Percentiles rank a stretch among this genome's conserved stretches.
Evolutionary conservation across 2,113 vertebrate species (phyloP).

Genomic region (Osmerus eperlanus): DNA sequence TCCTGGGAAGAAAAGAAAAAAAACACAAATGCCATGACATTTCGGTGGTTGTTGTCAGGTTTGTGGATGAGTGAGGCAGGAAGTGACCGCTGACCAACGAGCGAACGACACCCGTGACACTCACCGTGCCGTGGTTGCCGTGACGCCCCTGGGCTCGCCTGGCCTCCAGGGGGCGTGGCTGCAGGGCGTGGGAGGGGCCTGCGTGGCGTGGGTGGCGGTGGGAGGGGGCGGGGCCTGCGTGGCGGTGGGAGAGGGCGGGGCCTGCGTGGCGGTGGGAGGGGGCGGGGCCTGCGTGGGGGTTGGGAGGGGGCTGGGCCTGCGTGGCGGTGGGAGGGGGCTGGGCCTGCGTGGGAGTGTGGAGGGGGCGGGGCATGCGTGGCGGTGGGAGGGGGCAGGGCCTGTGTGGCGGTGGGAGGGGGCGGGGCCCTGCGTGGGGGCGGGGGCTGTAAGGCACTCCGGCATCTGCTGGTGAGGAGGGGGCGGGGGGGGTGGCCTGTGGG

Average conservation of each 20-base stretch:
- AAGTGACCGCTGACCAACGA: not conserved
- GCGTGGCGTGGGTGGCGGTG: conserved; percentile 54
- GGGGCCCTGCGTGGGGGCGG: conserved; percentile 65
- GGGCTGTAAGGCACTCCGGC: conserved; percentile 87
- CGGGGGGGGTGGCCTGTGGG: conserved; percentile 49
- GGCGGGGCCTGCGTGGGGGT: not conserved
- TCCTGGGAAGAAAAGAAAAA: conserved; percentile 53
- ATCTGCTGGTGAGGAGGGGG: conserved; percentile 84
- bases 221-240: not conserved
- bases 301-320: conserved; percentile 61
- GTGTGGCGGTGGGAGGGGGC: too few species aligned
- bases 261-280: too few species aligned
- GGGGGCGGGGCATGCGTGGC: conserved; percentile 49
- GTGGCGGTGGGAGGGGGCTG: conserved; percentile 53
- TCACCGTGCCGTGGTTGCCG: conserved; percentile 75
- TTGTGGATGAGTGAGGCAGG: too few species aligned
- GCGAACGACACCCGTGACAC: conserved; percentile 15
- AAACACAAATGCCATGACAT: too few species aligned
- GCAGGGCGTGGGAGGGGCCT: conserved; percentile 56
- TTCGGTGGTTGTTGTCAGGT: too few species aligned
- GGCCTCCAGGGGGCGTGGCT: conserved; percentile 55
- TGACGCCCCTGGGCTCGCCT: conserved; percentile 65
- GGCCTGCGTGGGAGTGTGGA: conserved; percentile 58
- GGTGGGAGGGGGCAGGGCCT: conserved; percentile 62
- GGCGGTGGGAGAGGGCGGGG: too few species aligned